Evolutionary conservation across 2,113 vertebrate genomes (phyloP), one percentile per base, ranked within the genome.

Genomic region (Hystrix cristata): DNA sequence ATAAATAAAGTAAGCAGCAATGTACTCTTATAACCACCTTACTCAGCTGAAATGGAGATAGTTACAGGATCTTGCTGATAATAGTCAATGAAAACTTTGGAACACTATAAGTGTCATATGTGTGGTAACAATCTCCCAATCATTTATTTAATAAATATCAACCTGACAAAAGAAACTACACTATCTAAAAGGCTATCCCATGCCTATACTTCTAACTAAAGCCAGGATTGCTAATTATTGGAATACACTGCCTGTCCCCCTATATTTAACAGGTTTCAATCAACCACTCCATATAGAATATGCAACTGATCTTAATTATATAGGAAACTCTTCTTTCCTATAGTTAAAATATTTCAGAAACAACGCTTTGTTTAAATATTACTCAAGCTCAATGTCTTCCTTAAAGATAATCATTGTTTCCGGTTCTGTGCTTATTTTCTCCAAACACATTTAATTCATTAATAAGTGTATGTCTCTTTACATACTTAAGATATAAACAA

Each of bases 1-100:
- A 80, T 98, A 97, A 98, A 65, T 96, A 92, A 97, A 97, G n/a
- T 64, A 29, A 94, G 19, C 71, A n/a, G 87, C 38, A 76, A 59
- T 79, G 9, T 2, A 81, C 1, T 81, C 55, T 91, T 72, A 60
- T 53, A 38, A 62, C 1, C 31, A 60, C 74, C 69, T 4, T 72
- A 48, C 21, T 87, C 34, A 93, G 46, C 8, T 64, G 8, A 4
- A 48, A 51, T 55, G 19, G 38, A 96, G 14, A 27, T 1, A 55
- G 53, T 48, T 15, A 29, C 27, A 3, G 11, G 2, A 1, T 46
- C 83, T 43, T 83, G 4, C 27, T 92, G 27, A 76, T 38, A 86
- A 92, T 0, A 60, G n/a, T 57, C 1, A 43, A 18, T 38, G 27
- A 55, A 55, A 78, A n/a, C 4, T 82, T 81, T 21, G 18, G 89